These are phyloP conservation scores for Epistrophe eligans DNA, from an alignment of 2,888 invertebrate species.

Conservation along the genomic window DNA sequence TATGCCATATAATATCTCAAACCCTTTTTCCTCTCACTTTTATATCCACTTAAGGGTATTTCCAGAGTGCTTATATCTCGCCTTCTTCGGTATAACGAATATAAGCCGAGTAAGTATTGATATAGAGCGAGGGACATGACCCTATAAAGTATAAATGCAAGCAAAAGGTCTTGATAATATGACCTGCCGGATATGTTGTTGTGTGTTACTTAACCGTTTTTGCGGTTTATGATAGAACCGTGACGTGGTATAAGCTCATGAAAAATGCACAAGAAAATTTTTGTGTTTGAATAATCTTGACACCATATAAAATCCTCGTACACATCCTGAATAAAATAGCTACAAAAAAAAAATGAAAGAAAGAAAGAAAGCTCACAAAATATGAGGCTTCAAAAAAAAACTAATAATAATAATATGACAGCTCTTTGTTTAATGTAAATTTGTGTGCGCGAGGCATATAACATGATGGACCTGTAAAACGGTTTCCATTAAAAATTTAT, in stretches of 20 bases:
- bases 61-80: slow-evolving; percentile 37
- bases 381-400: not conserved
- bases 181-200: slow-evolving; percentile 30
- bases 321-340: slow-evolving; percentile 47
- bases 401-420: slow-evolving; percentile 46
- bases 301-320: slow-evolving; percentile 54
- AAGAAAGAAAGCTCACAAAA: slow-evolving; percentile 26
- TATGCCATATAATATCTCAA: slow-evolving; percentile 14
- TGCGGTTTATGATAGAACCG: slow-evolving; percentile 57
- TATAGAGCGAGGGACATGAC: slow-evolving; percentile 20
- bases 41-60: slow-evolving; percentile 43
- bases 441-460: slow-evolving; percentile 32
- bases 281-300: slow-evolving; percentile 66
- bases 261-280: slow-evolving; percentile 63
- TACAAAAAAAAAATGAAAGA: slow-evolving; percentile 13
- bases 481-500: slow-evolving; percentile 75
- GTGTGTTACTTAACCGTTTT: slow-evolving; percentile 35
- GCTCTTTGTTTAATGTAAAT: slow-evolving; percentile 69
- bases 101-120: not conserved
- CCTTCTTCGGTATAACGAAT: slow-evolving; percentile 21
- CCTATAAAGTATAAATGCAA: slow-evolving; percentile 49
- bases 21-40: slow-evolving; percentile 10
- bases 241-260: slow-evolving; percentile 55
- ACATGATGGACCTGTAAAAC: slow-evolving; percentile 63
- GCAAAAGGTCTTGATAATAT: slow-evolving; percentile 27